Evolutionary conservation across 2,888 invertebrate genomes (phyloP).

Genomic region (Drosophila multiciliata): DNA sequence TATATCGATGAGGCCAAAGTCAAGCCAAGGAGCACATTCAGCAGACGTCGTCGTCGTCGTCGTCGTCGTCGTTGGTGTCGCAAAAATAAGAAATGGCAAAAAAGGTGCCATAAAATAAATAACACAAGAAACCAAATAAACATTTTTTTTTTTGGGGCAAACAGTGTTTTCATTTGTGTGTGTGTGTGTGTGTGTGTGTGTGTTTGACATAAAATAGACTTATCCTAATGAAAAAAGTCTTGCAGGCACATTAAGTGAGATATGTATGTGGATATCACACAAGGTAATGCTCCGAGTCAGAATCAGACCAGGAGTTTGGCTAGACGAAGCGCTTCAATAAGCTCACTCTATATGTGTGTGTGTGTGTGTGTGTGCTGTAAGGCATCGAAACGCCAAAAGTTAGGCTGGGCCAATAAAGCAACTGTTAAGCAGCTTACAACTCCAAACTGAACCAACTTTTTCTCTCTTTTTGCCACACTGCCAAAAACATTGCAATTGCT

Average conservation of each 20-base stretch:
- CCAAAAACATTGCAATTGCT: constrained; percentile 30
- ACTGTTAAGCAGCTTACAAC: constrained; percentile 67
- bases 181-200: constrained; percentile 25
- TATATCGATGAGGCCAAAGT: constrained; percentile 72
- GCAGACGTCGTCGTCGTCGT: constrained; percentile 11
- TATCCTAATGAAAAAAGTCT: constrained; percentile 80
- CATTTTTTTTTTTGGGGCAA: constrained; percentile 60
- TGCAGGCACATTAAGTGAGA: constrained; percentile 76
- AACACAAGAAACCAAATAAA: constrained; percentile 78
- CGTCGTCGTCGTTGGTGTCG: constrained; percentile 3
- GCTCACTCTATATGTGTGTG: not conserved
- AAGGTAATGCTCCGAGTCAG: constrained; percentile 29
- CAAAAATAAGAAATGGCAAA: constrained; percentile 72
- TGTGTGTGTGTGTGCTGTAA: constrained; percentile 38
- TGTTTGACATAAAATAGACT: constrained; percentile 77
- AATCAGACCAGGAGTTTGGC: constrained; percentile 7
- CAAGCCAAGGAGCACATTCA: constrained; percentile 44
- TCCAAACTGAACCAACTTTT: not conserved
- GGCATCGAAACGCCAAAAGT: constrained; percentile 74
- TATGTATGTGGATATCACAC: constrained; percentile 73
- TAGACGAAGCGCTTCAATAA: constrained; percentile 9
- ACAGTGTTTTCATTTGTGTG: constrained; percentile 31
- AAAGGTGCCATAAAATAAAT: constrained; percentile 80
- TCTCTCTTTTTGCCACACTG: not conserved
- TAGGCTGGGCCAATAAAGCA: constrained; percentile 66